Evolutionary conservation across 2,113 vertebrate species (phyloP), one percentile per base, ranked within the genome.

Genomic region (Myotis lucifugus): DNA sequence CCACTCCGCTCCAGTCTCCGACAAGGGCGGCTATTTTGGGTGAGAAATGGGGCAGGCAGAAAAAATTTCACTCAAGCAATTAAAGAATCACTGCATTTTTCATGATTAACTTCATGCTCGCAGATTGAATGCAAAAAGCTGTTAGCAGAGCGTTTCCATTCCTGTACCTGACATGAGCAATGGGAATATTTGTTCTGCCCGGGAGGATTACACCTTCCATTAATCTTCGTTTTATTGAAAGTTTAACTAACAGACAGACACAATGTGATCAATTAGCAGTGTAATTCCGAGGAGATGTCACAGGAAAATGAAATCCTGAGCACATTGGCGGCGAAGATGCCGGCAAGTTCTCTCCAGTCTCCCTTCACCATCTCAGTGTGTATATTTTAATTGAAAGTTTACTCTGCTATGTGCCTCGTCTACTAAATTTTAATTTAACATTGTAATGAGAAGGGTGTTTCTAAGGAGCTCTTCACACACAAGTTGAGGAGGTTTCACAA

Each of bases 201-300:
- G 11, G 97, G 98, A 98, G 98, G 97, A 98, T 98, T 97, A 97
- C 98, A 98, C 98, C 98, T 98, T 96, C 98, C 97, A 98, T 98
- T 98, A 98, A 98, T 98, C 98, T 98, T 96, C 92, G n/a, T 98
- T 98, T 98, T 98, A 98, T 98, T 98, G 98, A 98, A 98, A 98
- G 98, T 98, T 98, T 98, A 98, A 98, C 98, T 98, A 98, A 98
- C 98, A 98, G 98, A 97, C 98, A 98, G 98, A 95, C 98, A 97
- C 97, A 98, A 98, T 98, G 97, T 98, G 98, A 98, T 98, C 98
- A 98, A 98, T 98, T 98, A 98, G 97, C 98, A 87, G 93, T 73
- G 97, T 84, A 98, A 98, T 98, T 98, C 98, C 98, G 93, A 97
- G 95, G 98, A 98, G 98, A 98, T 97, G 98, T 98, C 98, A 97